Percentiles rank a stretch among this genome's conserved stretches.
These are phyloP conservation scores for Actinemys pallida DNA, from an alignment of 2,113 vertebrate genomes.

Conservation along the genomic window DNA sequence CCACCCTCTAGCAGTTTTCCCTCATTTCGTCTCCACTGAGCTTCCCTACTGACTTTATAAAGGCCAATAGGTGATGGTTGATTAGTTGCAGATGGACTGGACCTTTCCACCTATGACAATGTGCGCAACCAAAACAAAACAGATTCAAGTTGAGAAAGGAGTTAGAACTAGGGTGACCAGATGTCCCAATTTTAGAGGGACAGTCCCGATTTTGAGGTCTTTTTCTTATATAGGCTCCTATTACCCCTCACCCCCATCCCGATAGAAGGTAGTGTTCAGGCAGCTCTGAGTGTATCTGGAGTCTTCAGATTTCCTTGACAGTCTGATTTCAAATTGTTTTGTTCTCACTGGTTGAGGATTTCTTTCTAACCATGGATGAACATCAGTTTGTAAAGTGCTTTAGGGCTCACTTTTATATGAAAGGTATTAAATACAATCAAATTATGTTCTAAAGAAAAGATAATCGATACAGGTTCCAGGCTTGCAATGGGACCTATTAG, in stretches of 20 bases:
- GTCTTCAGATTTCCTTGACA: not conserved
- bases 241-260: no score
- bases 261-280: not conserved
- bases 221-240: no score
- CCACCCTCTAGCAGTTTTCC: fast-evolving
- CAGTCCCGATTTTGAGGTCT: no score
- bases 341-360: not conserved
- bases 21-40: not conserved
- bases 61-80: not conserved
- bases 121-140: not conserved
- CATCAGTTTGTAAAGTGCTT: not conserved
- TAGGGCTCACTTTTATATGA: not conserved
- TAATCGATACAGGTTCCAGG: not conserved
- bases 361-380: no score
- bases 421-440: not conserved
- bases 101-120: not conserved
- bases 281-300: not conserved
- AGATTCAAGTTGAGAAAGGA: conserved; percentile 33
- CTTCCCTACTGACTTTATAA: not conserved
- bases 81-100: not conserved
- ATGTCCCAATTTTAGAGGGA: no score
- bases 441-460: not conserved
- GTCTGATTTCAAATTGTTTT: not conserved
- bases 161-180: not conserved
- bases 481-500: not conserved